Percentiles rank a stretch among this genome's conserved stretches.
These are phyloP conservation scores for Euglossa dilemma DNA, from an alignment of 1,140 invertebrate species.

Conservation along the genomic window DNA sequence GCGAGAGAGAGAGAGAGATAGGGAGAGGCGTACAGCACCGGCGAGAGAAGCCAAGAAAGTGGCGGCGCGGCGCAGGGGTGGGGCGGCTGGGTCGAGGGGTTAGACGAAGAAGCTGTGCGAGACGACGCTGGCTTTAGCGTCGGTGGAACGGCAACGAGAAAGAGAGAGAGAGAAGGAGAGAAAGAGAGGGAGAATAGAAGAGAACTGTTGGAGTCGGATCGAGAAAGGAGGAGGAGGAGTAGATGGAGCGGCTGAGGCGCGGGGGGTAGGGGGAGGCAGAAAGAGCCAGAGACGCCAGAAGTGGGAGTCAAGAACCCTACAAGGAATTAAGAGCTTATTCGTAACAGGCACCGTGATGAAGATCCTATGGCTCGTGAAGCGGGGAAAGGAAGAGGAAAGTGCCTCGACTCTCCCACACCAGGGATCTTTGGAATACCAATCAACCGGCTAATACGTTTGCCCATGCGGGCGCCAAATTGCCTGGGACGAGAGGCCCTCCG, in stretches of 20 bases:
- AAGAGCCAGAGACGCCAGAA: conserved; percentile 61
- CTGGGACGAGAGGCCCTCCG: conserved; percentile 31
- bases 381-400: conserved; percentile 40
- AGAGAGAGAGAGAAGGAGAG: conserved; percentile 1
- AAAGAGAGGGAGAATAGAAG: conserved; percentile 45
- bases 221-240: conserved; percentile 49
- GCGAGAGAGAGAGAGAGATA: conserved; percentile 24
- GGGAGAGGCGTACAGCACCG: conserved; percentile 40
- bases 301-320: conserved; percentile 78
- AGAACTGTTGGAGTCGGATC: conserved; percentile 47
- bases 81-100: conserved; percentile 50
- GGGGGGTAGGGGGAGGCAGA: neutral
- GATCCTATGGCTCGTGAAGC: conserved; percentile 73
- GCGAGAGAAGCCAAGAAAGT: conserved; percentile 65
- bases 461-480: conserved; percentile 79
- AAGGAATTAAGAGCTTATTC: conserved; percentile 81
- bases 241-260: neutral
- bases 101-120: conserved; percentile 37
- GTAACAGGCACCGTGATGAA: conserved; percentile 79
- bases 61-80: conserved; percentile 56
- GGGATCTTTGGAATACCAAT: conserved; percentile 79
- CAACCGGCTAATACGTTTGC: conserved; percentile 76
- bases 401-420: conserved; percentile 64
- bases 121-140: conserved; percentile 27
- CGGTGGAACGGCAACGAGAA: neutral